Conservation (phyloP, 2,797 vertebrate species). For the Danio aesculapii region DNA sequence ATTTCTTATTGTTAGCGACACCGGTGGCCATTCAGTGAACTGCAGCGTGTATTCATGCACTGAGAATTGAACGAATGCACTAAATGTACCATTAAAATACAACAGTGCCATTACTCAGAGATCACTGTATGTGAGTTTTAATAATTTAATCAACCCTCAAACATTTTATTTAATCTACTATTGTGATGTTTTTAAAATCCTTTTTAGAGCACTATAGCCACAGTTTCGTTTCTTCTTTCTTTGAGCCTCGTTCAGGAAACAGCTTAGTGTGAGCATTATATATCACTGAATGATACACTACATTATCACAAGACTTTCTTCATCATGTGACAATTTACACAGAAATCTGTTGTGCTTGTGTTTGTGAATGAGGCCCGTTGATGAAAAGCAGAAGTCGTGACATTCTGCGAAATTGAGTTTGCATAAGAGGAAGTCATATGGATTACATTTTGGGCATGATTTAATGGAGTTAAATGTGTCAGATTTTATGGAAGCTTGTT, state of each 20-base stretch:
- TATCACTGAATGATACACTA: neutral
- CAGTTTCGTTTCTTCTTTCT: neutral
- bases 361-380: neutral
- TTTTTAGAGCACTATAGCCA: neutral
- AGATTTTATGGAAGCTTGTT: too few species aligned
- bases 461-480: neutral
- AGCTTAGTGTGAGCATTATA: neutral
- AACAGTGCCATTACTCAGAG: too few species aligned
- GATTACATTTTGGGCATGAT: neutral
- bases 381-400: neutral
- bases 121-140: too few species aligned
- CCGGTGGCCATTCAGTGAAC: too few species aligned
- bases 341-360: neutral
- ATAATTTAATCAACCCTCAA: too few species aligned
- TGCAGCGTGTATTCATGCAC: too few species aligned
- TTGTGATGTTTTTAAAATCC: neutral
- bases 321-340: neutral
- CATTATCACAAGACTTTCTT: neutral
- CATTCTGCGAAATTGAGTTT: neutral
- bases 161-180: too few species aligned
- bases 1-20: too few species aligned
- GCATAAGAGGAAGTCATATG: neutral
- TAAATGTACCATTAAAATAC: too few species aligned
- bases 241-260: neutral
- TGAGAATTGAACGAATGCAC: too few species aligned